Evolutionary conservation across 1,140 invertebrate genomes (phyloP), one percentile per base, ranked within the genome.

Genomic region (Parapsyche elsis): DNA sequence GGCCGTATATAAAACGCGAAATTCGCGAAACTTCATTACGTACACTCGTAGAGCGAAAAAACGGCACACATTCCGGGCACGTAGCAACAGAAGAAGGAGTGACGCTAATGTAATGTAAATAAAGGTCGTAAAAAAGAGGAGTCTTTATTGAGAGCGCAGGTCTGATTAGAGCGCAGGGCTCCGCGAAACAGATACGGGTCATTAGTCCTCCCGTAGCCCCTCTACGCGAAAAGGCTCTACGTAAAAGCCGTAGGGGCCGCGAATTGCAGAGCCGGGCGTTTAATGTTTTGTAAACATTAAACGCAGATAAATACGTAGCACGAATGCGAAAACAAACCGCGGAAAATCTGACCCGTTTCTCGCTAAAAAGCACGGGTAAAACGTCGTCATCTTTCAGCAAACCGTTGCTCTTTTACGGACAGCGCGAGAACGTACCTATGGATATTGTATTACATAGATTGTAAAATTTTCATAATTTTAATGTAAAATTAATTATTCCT

Each of bases 71-170:
- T 49, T 16, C 77, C 21, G 21, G 71, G 19, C 61, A 67, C 77
- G 38, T 71, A 71, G 49, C 64, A 5, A 49, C 23, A 21, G 38
- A 9, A 59, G 77, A 24, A 53, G 30, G 76, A 81, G 70, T 78
- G 80, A 81, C 80, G 76, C 71, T 81, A 81, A 81, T 81, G 75
- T 78, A 81, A 81, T 81, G 80, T 81, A 81, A 81, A 81, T 81
- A 81, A 76, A 81, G 80, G 70, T 78, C 57, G 70, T 71, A 70
- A 80, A 80, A 80, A 80, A 71, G 64, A 30, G 61, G 74, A 70
- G 45, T 44, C 26, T 70, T 57, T 71, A 53, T 67, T 80, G 74
- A 61, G 49, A 49, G 75, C 16, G 45, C 53, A 24, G 53, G 38
- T 30, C 74, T 80, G 79, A 80, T 80, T 80, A 76, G 73, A 16